phyloP scores from a whole-genome alignment of 2,113 vertebrate species.

The Eurystomus gularis region DNA sequence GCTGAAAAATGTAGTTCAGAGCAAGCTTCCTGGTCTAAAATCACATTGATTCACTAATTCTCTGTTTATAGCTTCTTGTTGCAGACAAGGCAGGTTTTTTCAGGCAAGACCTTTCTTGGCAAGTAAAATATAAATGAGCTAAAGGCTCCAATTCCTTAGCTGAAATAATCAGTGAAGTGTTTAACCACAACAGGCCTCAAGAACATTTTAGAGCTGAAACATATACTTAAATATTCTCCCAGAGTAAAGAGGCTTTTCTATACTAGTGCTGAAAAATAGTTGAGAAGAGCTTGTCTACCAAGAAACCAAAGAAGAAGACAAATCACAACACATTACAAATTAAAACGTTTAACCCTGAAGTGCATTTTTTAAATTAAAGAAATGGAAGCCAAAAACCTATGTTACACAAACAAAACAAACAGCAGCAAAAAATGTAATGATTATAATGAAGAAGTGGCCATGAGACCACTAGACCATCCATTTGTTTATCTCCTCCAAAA shows the following conservation, averaged over 20 bases:
- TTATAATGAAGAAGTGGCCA: neutral
- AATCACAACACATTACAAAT: neutral
- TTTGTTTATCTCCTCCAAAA: neutral
- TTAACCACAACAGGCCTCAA: neutral
- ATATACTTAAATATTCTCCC: neutral
- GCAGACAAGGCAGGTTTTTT: neutral
- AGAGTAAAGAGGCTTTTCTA: neutral
- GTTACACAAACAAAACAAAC: neutral
- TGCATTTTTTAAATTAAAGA: neutral
- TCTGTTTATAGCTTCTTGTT: neutral
- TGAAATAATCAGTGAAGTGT: neutral
- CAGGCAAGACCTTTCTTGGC: neutral
- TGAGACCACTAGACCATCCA: neutral
- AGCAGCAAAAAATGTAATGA: neutral
- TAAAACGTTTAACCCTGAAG: neutral
- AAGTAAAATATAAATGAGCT: neutral
- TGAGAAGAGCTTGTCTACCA: neutral
- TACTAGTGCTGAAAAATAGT: neutral
- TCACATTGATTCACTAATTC: slow-evolving; percentile 21
- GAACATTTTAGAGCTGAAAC: neutral
- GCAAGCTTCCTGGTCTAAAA: slow-evolving; percentile 19
- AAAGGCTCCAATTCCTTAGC: neutral
- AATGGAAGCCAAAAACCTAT: neutral
- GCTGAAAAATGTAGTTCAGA: slow-evolving; percentile 35
- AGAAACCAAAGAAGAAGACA: neutral